These are phyloP conservation scores for Dynastes maya DNA, from an alignment of 2,888 invertebrate genomes.

Conservation along the genomic window DNA sequence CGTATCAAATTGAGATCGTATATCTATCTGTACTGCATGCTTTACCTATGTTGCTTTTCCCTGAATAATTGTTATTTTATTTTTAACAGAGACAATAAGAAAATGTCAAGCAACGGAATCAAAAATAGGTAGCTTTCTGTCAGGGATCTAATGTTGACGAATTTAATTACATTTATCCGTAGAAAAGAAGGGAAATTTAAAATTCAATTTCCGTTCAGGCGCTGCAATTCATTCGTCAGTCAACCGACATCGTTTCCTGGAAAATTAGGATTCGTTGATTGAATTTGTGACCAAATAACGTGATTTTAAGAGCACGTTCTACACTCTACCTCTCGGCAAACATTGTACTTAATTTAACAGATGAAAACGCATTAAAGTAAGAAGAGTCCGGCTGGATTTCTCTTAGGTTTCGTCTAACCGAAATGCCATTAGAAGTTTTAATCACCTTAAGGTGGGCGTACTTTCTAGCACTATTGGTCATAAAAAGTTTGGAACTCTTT, in stretches of 20 bases:
- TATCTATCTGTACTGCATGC: too few relatives aligned
- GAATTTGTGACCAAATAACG: constrained; percentile 25
- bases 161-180: not conserved
- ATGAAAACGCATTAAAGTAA: constrained; percentile 28
- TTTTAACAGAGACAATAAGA: too few relatives aligned
- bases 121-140: too few relatives aligned
- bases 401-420: constrained; percentile 34
- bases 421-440: constrained; percentile 49
- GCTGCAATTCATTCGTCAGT: not conserved
- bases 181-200: too few relatives aligned
- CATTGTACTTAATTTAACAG: constrained; percentile 39
- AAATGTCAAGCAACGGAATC: too few relatives aligned
- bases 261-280: constrained; percentile 25
- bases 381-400: constrained; percentile 5
- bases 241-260: not conserved
- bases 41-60: too few relatives aligned
- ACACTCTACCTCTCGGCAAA: constrained; percentile 17
- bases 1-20: too few relatives aligned
- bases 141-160: not conserved
- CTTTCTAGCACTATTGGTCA: constrained; percentile 18
- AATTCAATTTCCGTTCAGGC: too few relatives aligned
- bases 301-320: constrained; percentile 24
- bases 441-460: constrained; percentile 38
- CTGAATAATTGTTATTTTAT: too few relatives aligned
- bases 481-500: not conserved